These are phyloP conservation scores for Syrista parreyssii DNA, from an alignment of 2,888 invertebrate genomes.

Conservation along the genomic window DNA sequence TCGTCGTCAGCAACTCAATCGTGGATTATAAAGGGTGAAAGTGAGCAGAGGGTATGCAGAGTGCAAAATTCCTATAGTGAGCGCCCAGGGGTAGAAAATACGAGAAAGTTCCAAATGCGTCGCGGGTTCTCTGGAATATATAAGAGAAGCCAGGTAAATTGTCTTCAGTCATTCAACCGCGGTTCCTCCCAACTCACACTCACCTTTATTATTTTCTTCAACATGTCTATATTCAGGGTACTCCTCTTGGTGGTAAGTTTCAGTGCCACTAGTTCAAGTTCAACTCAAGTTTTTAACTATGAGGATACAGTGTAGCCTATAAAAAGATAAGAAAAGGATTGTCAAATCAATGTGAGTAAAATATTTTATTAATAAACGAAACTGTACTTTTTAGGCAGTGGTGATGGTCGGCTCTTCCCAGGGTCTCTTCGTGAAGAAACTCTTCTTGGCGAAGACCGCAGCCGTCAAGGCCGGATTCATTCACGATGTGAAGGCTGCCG, in stretches of 20 bases:
- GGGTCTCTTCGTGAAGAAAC: constrained; percentile 15
- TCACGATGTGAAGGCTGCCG: constrained; percentile 11
- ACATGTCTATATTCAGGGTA: constrained; percentile 17
- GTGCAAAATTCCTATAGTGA: neutral
- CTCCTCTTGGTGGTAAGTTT: constrained; percentile 20
- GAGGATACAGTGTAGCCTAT: too few species aligned
- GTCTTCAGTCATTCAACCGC: constrained; percentile 12
- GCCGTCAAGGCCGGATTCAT: constrained; percentile 18
- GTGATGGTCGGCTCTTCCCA: constrained; percentile 14
- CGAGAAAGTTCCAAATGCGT: constrained; percentile 10
- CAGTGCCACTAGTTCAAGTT: neutral
- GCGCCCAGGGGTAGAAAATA: constrained; percentile 17
- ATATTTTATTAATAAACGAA: neutral
- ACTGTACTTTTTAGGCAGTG: constrained; percentile 14
- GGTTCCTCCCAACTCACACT: constrained; percentile 10
- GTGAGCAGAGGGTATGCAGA: too few species aligned
- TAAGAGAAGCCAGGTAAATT: constrained; percentile 11
- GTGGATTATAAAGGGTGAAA: too few species aligned
- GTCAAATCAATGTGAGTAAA: too few species aligned
- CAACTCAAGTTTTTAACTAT: neutral
- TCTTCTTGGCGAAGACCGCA: constrained; percentile 7
- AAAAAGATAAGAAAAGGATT: too few species aligned
- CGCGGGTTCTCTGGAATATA: constrained; percentile 11
- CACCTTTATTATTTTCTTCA: neutral
- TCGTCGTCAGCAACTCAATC: too few species aligned